Percentiles rank a stretch among this genome's conserved stretches.
phyloP scores from a whole-genome alignment of 2,888 invertebrate genomes.

The Sphinx pinastri region DNA sequence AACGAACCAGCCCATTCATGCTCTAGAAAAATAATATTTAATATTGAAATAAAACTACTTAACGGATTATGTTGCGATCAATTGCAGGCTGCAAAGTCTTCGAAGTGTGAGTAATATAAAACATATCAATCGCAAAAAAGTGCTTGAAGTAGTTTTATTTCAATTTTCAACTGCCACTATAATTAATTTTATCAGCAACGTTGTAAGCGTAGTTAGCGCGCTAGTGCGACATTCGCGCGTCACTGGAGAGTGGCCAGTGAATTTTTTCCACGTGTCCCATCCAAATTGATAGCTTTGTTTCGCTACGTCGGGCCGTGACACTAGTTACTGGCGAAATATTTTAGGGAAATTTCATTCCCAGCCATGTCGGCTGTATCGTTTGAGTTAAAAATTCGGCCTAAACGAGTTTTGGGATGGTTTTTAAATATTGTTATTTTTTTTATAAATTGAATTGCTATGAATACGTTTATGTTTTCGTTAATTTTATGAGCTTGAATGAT shows the following conservation, averaged over 20 bases:
- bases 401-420: not conserved
- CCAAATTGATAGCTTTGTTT: constrained; percentile 23
- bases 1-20: too few relatives aligned
- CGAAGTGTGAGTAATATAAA: too few relatives aligned
- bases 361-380: constrained; percentile 8
- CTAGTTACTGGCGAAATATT: constrained; percentile 22
- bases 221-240: not conserved
- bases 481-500: too few relatives aligned
- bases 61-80: too few relatives aligned
- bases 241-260: not conserved
- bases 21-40: too few relatives aligned
- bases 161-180: too few relatives aligned
- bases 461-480: not conserved
- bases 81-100: too few relatives aligned
- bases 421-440: too few relatives aligned
- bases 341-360: constrained; percentile 16
- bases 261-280: constrained; percentile 7
- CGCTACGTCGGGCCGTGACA: constrained; percentile 6
- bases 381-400: not conserved
- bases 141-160: too few relatives aligned
- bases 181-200: too few relatives aligned
- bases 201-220: not conserved
- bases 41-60: too few relatives aligned
- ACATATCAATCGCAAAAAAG: too few relatives aligned
- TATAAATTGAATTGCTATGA: not conserved